Conservation (phyloP, 2,113 vertebrate genomes). For the Acrocephalus arundinaceus region DNA sequence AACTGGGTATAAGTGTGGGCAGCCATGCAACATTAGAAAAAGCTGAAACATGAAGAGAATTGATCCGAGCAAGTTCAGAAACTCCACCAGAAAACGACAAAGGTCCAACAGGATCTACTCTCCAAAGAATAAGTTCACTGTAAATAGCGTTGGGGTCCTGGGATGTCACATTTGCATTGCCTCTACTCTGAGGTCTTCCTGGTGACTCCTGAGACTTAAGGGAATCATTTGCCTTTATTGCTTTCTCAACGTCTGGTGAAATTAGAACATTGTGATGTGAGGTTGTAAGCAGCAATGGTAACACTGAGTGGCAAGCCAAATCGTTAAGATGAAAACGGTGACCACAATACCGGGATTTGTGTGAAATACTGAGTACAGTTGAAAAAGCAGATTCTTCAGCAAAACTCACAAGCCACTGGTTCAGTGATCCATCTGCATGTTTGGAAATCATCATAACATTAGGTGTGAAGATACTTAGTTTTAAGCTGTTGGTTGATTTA, state of each 20-base stretch:
- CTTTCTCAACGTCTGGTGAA: slow-evolving; percentile 75
- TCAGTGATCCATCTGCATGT: slow-evolving; percentile 94
- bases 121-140: slow-evolving; percentile 98
- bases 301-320: slow-evolving; percentile 94
- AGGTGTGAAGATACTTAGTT: slow-evolving; percentile 95
- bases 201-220: slow-evolving; percentile 46
- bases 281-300: slow-evolving; percentile 94
- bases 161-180: slow-evolving; percentile 64
- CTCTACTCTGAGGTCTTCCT: slow-evolving; percentile 64
- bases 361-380: slow-evolving; percentile 94
- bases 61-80: slow-evolving; percentile 95
- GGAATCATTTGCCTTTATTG: slow-evolving; percentile 36
- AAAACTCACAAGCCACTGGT: slow-evolving; percentile 97
- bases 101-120: slow-evolving; percentile 96
- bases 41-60: slow-evolving; percentile 94
- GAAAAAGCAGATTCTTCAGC: slow-evolving; percentile 97
- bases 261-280: slow-evolving; percentile 94
- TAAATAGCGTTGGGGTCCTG: slow-evolving; percentile 92
- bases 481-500: slow-evolving; percentile 84
- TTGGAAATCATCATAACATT: slow-evolving; percentile 98
- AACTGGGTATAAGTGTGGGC: slow-evolving; percentile 94
- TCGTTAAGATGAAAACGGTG: slow-evolving; percentile 98
- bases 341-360: slow-evolving; percentile 96
- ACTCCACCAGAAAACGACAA: slow-evolving; percentile 95
- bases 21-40: slow-evolving; percentile 98